Evolutionary conservation across 2,888 invertebrate genomes (phyloP).

Genomic region (Dasypogon diadema): DNA sequence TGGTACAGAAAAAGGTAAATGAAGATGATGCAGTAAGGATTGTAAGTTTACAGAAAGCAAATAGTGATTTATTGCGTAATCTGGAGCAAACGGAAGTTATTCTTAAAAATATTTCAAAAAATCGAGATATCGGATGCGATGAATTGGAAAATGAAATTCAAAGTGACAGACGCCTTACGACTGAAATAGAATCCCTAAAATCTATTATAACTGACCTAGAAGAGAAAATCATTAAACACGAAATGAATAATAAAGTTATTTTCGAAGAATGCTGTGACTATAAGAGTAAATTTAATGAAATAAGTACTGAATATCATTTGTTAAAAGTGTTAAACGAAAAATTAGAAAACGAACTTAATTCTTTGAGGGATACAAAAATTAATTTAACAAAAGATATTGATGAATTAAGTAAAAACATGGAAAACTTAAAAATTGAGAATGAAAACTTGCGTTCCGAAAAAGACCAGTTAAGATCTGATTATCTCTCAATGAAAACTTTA

Average conservation of each 20-base stretch:
- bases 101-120: too few relatives aligned
- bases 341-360: constrained; percentile 34
- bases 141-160: too few relatives aligned
- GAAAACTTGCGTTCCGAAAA: constrained; percentile 10
- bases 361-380: constrained; percentile 59
- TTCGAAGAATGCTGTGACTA: too few relatives aligned
- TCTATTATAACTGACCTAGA: background rate
- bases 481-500: background rate
- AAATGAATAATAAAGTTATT: background rate
- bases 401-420: constrained; percentile 58
- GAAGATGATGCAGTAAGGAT: too few relatives aligned
- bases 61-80: too few relatives aligned
- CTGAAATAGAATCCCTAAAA: background rate
- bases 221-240: background rate
- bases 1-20: too few relatives aligned
- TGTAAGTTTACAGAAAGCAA: too few relatives aligned
- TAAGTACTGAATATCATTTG: constrained; percentile 1
- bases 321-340: background rate
- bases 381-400: constrained; percentile 59
- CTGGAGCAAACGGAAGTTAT: too few relatives aligned
- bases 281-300: constrained; percentile 32
- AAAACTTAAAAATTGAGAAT: constrained; percentile 56
- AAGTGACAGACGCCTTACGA: background rate
- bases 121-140: too few relatives aligned
- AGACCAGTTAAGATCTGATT: background rate